phyloP scores from a whole-genome alignment of 2,113 vertebrate genomes.

The Excalfactoria chinensis region DNA sequence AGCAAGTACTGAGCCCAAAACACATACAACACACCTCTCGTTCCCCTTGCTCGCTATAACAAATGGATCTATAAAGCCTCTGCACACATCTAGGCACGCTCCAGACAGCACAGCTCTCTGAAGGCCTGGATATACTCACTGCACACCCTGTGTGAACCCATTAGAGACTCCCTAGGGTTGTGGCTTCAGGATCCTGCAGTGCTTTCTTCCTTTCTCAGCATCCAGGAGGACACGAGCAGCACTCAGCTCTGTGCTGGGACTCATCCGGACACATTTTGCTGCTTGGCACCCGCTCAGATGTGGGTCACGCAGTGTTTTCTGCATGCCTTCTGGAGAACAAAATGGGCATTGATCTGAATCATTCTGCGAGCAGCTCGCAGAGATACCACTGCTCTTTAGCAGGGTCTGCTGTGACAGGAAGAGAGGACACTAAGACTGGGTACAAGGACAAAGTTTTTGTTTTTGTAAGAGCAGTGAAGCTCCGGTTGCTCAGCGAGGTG shows the following conservation, averaged over 20 bases:
- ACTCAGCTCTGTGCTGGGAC: not conserved
- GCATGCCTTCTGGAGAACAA: not conserved
- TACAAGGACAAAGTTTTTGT: no score
- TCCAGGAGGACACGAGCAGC: not conserved
- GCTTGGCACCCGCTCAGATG: not conserved
- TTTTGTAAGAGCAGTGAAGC: no score
- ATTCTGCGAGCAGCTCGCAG: not conserved
- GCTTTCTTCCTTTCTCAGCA: not conserved
- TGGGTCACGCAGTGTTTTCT: not conserved
- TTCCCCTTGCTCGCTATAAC: not conserved
- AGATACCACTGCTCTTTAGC: not conserved
- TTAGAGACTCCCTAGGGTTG: not conserved
- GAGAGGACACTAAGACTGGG: no score
- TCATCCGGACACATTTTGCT: not conserved
- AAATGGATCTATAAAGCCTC: not conserved
- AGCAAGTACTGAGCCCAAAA: not conserved
- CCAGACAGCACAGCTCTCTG: not conserved
- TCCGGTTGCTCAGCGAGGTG: no score
- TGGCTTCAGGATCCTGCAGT: not conserved
- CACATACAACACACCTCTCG: fast-evolving
- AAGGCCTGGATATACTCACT: not conserved
- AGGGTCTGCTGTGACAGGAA: no score
- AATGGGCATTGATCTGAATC: not conserved
- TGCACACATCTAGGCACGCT: fast-evolving
- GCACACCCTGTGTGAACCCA: fast-evolving